A percentile compares a stretch with the other conserved stretches of the same genome.
Evolutionary conservation across 2,888 invertebrate genomes (phyloP).

Genomic region (Criorhina ranunculi): DNA sequence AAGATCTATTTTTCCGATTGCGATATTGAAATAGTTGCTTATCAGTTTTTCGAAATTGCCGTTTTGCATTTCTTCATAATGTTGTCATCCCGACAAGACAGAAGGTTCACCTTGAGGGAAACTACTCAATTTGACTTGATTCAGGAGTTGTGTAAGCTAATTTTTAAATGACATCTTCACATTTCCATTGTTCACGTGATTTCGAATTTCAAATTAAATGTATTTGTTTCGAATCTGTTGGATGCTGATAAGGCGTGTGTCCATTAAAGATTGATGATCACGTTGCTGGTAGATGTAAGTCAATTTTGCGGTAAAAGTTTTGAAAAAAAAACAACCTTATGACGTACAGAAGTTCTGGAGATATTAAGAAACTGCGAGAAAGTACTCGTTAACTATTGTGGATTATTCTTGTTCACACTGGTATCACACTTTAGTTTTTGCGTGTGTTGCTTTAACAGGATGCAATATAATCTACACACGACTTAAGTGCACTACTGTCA

Average conservation of each 20-base stretch:
- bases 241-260: constrained; percentile 35
- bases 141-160: neutral
- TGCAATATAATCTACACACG: constrained; percentile 22
- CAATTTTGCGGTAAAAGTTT: constrained; percentile 1
- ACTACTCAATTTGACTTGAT: neutral
- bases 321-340: constrained; percentile 12
- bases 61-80: constrained; percentile 45
- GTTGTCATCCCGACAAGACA: constrained; percentile 6
- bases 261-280: constrained; percentile 21
- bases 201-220: constrained; percentile 49
- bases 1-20: constrained; percentile 1
- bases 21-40: constrained; percentile 15
- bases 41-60: constrained; percentile 45
- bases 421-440: neutral
- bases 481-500: constrained; percentile 31
- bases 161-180: constrained; percentile 3
- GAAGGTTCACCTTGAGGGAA: constrained; percentile 28
- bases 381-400: constrained; percentile 16
- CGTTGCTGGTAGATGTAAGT: constrained; percentile 28
- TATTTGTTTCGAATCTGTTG: neutral
- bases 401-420: constrained; percentile 30
- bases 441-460: neutral
- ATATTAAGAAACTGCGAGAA: neutral
- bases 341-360: neutral
- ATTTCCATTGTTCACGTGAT: constrained; percentile 23